phyloP scores from a whole-genome alignment of 2,113 vertebrate species.

The Oreochromis niloticus region DNA sequence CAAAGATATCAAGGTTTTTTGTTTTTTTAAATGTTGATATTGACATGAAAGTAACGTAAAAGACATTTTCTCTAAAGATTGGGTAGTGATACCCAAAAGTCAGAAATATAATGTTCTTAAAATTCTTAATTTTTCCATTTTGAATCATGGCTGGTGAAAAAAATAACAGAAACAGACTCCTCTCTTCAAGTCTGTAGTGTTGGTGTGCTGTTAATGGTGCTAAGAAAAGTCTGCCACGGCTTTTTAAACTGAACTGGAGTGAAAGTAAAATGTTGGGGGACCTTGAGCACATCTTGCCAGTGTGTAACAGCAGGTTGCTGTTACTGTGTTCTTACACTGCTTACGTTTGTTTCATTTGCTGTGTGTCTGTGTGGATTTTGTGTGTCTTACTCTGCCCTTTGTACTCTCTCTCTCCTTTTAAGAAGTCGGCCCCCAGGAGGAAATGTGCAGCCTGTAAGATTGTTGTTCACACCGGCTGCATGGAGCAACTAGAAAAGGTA shows the following conservation, averaged over 20 bases:
- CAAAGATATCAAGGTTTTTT: not conserved
- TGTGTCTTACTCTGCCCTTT: slow-evolving; percentile 21
- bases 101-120: not conserved
- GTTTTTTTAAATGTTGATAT: fast-evolving
- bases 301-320: not conserved
- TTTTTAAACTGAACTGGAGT: not conserved
- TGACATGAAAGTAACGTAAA: not conserved
- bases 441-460: slow-evolving; percentile 98
- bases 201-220: not conserved
- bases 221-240: not conserved
- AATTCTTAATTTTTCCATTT: not conserved
- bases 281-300: not conserved
- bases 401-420: slow-evolving; percentile 53
- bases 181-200: not conserved
- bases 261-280: not conserved
- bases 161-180: not conserved
- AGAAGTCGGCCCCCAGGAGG: slow-evolving; percentile 94
- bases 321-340: not conserved
- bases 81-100: not conserved
- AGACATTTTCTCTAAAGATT: not conserved
- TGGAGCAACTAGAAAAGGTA: slow-evolving; percentile 95
- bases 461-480: slow-evolving; percentile 90
- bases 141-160: not conserved
- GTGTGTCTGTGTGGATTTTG: not conserved
- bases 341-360: not conserved